Evolutionary conservation across 2,113 vertebrate species (phyloP), one percentile per base, ranked within the genome.

Genomic region (Takifugu bimaculatus): DNA sequence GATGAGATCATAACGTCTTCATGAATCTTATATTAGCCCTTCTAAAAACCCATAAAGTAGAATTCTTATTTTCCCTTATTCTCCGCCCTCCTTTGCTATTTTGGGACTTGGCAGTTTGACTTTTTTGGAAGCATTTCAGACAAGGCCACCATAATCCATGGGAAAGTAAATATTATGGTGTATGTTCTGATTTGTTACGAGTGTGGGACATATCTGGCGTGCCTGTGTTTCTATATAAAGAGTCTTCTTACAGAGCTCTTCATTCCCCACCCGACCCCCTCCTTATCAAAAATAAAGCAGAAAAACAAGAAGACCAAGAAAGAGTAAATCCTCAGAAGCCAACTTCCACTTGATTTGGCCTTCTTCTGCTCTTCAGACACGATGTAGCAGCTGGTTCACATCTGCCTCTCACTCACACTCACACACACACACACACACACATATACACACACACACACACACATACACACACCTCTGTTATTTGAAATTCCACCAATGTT

Each of bases 141-240:
- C 51, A 60, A 75, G 62, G 71, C 28, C 57, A 57, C 29, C 2
- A 45, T 3, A 65, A 69, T 66, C 48, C 75, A 54, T 72, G 63
- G 53, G 54, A 74, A 62, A 71, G 60, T 78, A 78, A 82, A 80
- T 73, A 75, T 66, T 78, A 58, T 63, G 50, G 25, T 26, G 11
- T 45, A 11, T 60, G 57, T 61, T 70, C 26, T 61, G 52, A 57
- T 57, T 44, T 45, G 50, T 55, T 32, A 15, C 32, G 25, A 57
- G 65, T 26, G 32, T 6, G 20, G 49, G 43, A 49, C 32, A 54
- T 20, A 39, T 5, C n/a, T 12, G 39, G 42, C 12, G 42, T 42
- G 54, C 55, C 48, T 60, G 43, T 50, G 66, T 35, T 57, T 54
- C 20, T 55, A 11, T 51, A 56, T 47, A 57, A 26, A 69, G 27